phyloP scores from a whole-genome alignment of 2,113 vertebrate species.

The Marcusenius ussheri region DNA sequence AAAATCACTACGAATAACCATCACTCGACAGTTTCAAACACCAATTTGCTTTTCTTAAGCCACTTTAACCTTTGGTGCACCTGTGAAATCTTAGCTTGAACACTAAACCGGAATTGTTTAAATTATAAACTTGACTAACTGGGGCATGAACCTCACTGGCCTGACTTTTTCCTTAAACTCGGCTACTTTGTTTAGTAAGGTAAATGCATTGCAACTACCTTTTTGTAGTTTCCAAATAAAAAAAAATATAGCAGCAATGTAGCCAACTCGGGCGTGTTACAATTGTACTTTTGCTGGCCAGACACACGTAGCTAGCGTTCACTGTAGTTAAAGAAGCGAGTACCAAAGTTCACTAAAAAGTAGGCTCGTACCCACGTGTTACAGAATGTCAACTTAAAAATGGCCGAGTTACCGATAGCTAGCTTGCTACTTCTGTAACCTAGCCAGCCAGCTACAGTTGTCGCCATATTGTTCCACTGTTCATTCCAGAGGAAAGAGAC shows the following conservation, averaged over 20 bases:
- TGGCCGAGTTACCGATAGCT: slow-evolving; percentile 14
- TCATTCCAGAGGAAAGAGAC: neutral
- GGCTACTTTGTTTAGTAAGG: neutral
- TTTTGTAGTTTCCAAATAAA: neutral
- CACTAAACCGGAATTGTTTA: too few relatives aligned
- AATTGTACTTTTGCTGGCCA: neutral
- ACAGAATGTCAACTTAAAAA: slow-evolving; percentile 14
- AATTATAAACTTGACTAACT: neutral
- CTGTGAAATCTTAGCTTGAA: neutral
- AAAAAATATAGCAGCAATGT: neutral
- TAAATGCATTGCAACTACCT: neutral
- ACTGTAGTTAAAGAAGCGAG: neutral
- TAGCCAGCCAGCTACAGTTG: slow-evolving; percentile 15
- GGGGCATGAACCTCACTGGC: neutral
- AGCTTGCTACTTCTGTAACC: neutral
- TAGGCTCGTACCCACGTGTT: slow-evolving; percentile 10
- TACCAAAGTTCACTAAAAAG: neutral
- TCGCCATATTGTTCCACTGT: slow-evolving; percentile 10
- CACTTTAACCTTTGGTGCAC: neutral
- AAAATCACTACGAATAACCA: slow-evolving; percentile 66
- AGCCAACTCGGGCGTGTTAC: neutral
- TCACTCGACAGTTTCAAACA: slow-evolving; percentile 65
- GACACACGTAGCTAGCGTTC: neutral
- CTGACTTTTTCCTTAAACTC: neutral
- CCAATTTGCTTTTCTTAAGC: slow-evolving; percentile 24